Base-by-base conservation (phyloP, 2,888 invertebrate species). In the Rhamnusium bicolor region DNA sequence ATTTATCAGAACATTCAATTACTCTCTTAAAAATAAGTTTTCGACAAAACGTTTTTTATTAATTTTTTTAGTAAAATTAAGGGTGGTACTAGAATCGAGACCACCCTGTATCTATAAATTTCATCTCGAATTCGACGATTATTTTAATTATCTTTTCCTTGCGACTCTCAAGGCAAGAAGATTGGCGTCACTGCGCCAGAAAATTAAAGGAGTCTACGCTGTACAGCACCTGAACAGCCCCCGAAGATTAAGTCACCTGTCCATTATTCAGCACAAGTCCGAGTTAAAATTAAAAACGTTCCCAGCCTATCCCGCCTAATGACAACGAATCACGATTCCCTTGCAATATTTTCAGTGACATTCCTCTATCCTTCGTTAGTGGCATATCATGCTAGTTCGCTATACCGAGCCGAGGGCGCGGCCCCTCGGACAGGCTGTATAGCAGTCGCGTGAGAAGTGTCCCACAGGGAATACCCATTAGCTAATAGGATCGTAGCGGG, bases 391-490 rank as follows among this genome's bases (percentile, higher is more conserved):
- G 58, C 29, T 10, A 32, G 29, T 14, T 32, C 8, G 32, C 58
- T 6, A 58, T 32, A 21, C 32, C 54, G 24, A 49, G 58, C 32
- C 12, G n/a, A 27, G 62, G 68, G 62, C 21, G 67, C 54, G 47
- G 27, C 53, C 40, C 47, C 10, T 56, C 56, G 70, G 70, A 27
- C 27, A 32, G 56, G 21, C 29, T n/a, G 66, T 40, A 69, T 56
- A 73, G 74, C 77, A 66, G 67, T 81, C 71, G 81, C 81, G 80
- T 81, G 81, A 76, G 70, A 77, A 80, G 74, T 69, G 72, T 76
- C 83, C 83, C 82, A 73, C 72, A 29, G 82, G 78, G 83, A 82
- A 79, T 82, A 79, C 76, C 82, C 82, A 83, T 83, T 83, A 83
- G 81, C 81, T 83, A 83, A 83, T 83, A 82, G 82, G 78, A 80